These are phyloP conservation scores for Reticulitermes lucifugus DNA, from an alignment of 2,888 invertebrate species.

Conservation along the genomic window DNA sequence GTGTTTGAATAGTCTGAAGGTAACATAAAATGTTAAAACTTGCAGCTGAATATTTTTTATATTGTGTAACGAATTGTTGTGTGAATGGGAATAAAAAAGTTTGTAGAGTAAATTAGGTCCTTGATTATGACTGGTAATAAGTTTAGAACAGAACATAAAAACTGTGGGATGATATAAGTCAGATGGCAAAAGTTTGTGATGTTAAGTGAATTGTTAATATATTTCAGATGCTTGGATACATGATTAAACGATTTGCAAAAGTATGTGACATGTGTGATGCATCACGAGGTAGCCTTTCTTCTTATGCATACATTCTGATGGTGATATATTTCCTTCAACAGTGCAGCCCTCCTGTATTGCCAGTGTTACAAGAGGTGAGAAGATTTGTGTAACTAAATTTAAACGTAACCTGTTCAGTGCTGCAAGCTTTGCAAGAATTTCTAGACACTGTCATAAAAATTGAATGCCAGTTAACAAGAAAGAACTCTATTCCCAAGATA, in stretches of 20 bases:
- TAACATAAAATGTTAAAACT: too few relatives aligned
- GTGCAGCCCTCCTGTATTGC: slow-evolving; percentile 68
- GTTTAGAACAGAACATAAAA: background rate
- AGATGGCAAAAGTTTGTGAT: background rate
- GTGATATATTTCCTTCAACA: slow-evolving; percentile 70
- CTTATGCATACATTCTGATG: slow-evolving; percentile 72
- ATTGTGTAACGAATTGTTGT: too few relatives aligned
- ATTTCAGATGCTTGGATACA: slow-evolving; percentile 64
- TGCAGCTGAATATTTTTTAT: too few relatives aligned
- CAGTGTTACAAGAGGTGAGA: slow-evolving; percentile 69
- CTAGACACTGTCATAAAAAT: too few relatives aligned
- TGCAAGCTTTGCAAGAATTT: too few relatives aligned
- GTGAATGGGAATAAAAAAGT: too few relatives aligned
- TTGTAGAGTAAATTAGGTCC: background rate
- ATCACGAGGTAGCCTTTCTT: slow-evolving; percentile 70
- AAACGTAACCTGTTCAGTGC: too few relatives aligned
- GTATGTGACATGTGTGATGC: slow-evolving; percentile 71
- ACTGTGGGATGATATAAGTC: background rate
- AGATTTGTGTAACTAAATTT: background rate
- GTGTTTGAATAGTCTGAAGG: too few relatives aligned
- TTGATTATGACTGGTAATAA: background rate
- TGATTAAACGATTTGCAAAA: slow-evolving; percentile 69
- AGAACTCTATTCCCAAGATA: too few relatives aligned
- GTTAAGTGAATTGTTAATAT: background rate
- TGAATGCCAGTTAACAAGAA: too few relatives aligned